These are phyloP conservation scores for Pseudochaenichthys georgianus DNA, from an alignment of 2,797 vertebrate species.

Conservation along the genomic window DNA sequence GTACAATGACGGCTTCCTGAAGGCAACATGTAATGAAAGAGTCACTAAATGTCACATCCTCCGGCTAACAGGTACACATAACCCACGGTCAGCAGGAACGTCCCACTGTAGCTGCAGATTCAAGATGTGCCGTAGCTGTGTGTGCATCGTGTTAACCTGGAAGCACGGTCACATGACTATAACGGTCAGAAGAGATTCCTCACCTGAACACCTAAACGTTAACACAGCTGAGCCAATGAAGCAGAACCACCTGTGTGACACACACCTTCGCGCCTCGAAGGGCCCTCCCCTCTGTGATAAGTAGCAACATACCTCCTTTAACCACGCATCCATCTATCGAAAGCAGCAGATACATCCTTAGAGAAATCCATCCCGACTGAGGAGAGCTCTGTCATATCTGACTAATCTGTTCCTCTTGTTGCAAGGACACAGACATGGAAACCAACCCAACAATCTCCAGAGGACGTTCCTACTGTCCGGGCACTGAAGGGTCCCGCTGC, in stretches of 20 bases:
- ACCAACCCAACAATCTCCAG: background rate
- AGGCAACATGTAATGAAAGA: background rate
- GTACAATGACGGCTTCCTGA: background rate
- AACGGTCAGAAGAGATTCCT: background rate
- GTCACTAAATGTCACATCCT: background rate
- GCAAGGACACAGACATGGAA: background rate
- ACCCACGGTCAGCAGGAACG: background rate
- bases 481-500: too few relatives aligned
- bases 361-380: constrained; percentile 8
- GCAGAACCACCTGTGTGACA: constrained; percentile 5
- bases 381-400: background rate
- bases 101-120: background rate
- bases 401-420: background rate
- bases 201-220: background rate
- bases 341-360: constrained; percentile 10
- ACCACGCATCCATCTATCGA: constrained; percentile 29
- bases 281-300: constrained; percentile 46
- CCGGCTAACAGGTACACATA: background rate
- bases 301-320: constrained; percentile 58
- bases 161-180: too few relatives aligned
- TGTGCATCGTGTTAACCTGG: background rate
- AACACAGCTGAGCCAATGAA: constrained; percentile 9
- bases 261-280: constrained; percentile 9
- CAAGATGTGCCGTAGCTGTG: background rate
- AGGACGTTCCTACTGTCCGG: background rate